Evolutionary conservation across 2,797 vertebrate species (phyloP).

Genomic region (Rhyacichthys aspro): DNA sequence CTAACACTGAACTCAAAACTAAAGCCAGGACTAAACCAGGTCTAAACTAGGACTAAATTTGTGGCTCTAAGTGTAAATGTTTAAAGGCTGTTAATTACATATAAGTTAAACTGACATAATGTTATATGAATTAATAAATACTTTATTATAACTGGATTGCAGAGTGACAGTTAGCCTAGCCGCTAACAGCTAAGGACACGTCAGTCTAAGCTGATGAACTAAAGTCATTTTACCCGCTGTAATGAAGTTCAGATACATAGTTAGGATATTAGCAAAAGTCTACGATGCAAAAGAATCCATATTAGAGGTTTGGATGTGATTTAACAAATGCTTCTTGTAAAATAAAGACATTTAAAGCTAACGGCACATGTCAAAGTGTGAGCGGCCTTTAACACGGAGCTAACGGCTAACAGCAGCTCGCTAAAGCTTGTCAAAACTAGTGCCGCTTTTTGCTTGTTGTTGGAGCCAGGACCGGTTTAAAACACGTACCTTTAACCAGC

Average conservation of each 20-base stretch:
- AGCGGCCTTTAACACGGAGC: slow-evolving; percentile 26
- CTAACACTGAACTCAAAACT: too few species aligned
- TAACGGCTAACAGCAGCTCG: slow-evolving; percentile 44
- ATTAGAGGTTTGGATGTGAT: neutral
- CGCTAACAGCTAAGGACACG: slow-evolving; percentile 76
- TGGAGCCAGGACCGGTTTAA: fast-evolving
- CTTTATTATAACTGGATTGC: neutral
- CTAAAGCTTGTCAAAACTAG: fast-evolving
- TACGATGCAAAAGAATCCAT: too few species aligned
- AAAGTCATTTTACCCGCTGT: neutral
- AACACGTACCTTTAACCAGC: slow-evolving; percentile 63
- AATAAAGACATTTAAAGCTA: neutral
- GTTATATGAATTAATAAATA: too few species aligned
- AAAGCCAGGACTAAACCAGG: too few species aligned
- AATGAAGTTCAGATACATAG: neutral
- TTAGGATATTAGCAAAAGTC: neutral
- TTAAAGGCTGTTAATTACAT: too few species aligned
- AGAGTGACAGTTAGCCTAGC: slow-evolving; percentile 6
- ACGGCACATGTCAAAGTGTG: slow-evolving; percentile 26
- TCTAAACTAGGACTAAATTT: too few species aligned
- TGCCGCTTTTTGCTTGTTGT: fast-evolving
- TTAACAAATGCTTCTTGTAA: neutral
- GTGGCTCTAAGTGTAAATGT: too few species aligned
- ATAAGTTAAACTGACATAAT: too few species aligned
- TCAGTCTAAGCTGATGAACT: slow-evolving; percentile 66